Evolutionary conservation across 1,140 invertebrate species (phyloP), one percentile per base, ranked within the genome.

Genomic region (Littorina saxatilis): DNA sequence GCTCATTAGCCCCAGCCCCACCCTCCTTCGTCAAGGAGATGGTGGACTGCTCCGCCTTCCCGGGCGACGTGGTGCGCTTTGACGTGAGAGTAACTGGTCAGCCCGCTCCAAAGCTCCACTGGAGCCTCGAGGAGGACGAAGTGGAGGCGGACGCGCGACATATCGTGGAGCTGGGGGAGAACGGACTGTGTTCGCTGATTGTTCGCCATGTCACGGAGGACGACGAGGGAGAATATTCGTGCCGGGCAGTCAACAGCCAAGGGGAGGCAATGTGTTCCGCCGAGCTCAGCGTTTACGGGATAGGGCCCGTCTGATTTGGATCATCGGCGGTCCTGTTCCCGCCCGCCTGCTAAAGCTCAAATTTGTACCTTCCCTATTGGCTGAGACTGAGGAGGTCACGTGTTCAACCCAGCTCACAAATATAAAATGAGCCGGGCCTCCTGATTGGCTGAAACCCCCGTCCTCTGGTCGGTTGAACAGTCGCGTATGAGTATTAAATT

Each of bases 201-300:
- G 89, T 99, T 83, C 94, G 95, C 0, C 95, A 97, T 83, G 96
- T 98, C 0, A 94, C 94, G 76, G 94, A 94, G 37, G 89, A 93
- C 20, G 98, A 99, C 92, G 96, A 96, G 50, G 99, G 98, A 15
- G 94, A 94, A 32, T 99, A 99, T 93, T 95, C 95, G 72, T 98
- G 97, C 90, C 95, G 95, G 1, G 98, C 97, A 2, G 94, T 92
- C 1, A 99, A 99, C 91, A 94, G 95, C 75, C 96, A 96, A 0
- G 97, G 97, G 3, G 96, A 95, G 89, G 96, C 96, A n/a, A 96
- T 97, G 9, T 93, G 92, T 79, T 84, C 84, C 23, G 92, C 91
- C 29, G 88, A 90, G 63, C 87, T 93, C 11, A 87, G 87, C 73
- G 88, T 93, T 15, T 87, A 87, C 82, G 83, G 85, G 61, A 81